Conservation (phyloP, 2,888 invertebrate genomes). For the Mesopsocus fuscifrons region DNA sequence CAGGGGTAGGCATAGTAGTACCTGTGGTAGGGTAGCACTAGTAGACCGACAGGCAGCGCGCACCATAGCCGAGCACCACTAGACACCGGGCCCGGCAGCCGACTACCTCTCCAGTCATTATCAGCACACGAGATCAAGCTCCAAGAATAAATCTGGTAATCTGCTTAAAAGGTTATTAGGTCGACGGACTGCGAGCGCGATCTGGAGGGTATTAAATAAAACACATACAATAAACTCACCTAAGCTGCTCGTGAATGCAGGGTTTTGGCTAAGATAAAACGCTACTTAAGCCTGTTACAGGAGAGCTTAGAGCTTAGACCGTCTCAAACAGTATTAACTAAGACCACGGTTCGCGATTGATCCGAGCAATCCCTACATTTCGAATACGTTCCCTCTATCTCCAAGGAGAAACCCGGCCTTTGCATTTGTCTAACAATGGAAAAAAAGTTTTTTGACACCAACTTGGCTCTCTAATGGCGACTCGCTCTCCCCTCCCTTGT, state of each 20-base stretch:
- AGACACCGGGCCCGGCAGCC: background rate
- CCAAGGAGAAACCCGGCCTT: conserved; percentile 9
- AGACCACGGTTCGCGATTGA: conserved; percentile 13
- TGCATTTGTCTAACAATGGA: conserved; percentile 8
- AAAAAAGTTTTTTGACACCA: conserved; percentile 6
- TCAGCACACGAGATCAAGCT: conserved; percentile 9
- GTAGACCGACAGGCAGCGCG: too few species aligned
- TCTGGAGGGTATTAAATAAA: conserved; percentile 9
- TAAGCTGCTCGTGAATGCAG: conserved; percentile 10
- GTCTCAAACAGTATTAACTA: conserved; percentile 14
- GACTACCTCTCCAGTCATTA: conserved; percentile 5
- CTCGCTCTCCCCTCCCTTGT: conserved; percentile 2
- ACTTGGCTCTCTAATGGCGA: conserved; percentile 9
- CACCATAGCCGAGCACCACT: too few species aligned
- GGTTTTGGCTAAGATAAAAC: conserved; percentile 14
- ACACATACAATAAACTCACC: conserved; percentile 10
- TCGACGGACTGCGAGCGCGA: conserved; percentile 7
- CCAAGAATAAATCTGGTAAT: conserved; percentile 9
- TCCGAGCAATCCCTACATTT: conserved; percentile 12
- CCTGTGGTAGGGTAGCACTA: too few species aligned
- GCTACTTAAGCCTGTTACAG: conserved; percentile 16
- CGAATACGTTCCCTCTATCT: conserved; percentile 8
- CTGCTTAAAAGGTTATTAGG: conserved; percentile 10
- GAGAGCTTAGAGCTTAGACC: conserved; percentile 15
- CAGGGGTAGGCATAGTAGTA: too few species aligned